Base-by-base conservation (phyloP, 2,113 vertebrate species). In the Tauraco erythrolophus region DNA sequence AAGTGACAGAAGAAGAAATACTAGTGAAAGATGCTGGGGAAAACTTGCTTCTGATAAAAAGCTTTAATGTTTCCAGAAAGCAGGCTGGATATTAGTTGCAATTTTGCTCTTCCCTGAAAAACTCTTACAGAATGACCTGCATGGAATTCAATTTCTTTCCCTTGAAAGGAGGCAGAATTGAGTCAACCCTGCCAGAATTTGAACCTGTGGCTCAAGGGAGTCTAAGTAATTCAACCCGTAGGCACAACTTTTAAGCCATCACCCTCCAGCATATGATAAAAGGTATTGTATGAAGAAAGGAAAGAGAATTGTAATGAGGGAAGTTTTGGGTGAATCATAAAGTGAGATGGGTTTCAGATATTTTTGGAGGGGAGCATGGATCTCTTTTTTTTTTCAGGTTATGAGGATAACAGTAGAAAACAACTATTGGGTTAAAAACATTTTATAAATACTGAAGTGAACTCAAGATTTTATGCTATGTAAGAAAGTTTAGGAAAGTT, bases 201-300 rank as follows among this genome's bases (percentile, higher is more conserved):
- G 92, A 95, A 92, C 94, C 50, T 85, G n/a, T 92, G 90, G 58
- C 96, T 94, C 96, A 94, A 92, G 96, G 96, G 96, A 97, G 56
- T 88, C 68, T 93, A 97, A 96, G 79, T 74, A 95, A 96, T 96
- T 96, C 97, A 97, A 95, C 96, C 95, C 96, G 95, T 94, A 97
- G 97, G 96, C 96, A 70, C 0, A 16, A 78, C 92, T 97, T 97
- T 97, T 93, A 97, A 97, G 79, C 68, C 76, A 84, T 96, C 92
- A 86, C 71, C 95, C 92, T 97, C 88, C 76, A 96, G 95, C 24
- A 0, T 75, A 86, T 60, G 83, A 94, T 93, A 95, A 97, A 97
- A 97, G 43, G 33, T 96, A 51, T 78, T 86, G 48, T 77, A 58
- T 91, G 86, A 92, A 95, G 79, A 90, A 95, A 90, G 85, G 83